A percentile compares a stretch with the other conserved stretches of the same genome.
Evolutionary conservation across 2,797 vertebrate species (phyloP).

Genomic region (Pseudochirops corinnae): DNA sequence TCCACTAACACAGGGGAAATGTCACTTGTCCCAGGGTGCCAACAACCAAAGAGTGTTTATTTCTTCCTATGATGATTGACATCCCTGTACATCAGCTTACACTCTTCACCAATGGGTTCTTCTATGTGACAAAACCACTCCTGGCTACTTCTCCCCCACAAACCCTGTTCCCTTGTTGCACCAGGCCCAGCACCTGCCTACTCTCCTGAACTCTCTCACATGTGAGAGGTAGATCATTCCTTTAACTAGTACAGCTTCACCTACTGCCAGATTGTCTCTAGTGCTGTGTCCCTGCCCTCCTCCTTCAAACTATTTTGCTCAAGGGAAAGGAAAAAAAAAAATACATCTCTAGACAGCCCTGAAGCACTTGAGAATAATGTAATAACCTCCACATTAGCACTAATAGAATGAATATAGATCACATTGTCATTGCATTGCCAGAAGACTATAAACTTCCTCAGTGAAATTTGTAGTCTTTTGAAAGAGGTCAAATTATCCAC

Average conservation of each 20-base stretch:
- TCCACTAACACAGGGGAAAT: background rate
- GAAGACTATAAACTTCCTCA: background rate
- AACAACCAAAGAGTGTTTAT: background rate
- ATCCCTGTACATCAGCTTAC: background rate
- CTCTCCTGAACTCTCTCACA: background rate
- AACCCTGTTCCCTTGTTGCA: background rate
- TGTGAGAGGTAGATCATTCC: background rate
- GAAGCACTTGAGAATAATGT: background rate
- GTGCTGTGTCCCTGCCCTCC: background rate
- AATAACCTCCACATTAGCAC: background rate
- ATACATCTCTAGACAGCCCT: background rate
- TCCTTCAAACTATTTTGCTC: background rate
- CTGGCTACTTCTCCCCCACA: background rate
- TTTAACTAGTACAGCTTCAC: background rate
- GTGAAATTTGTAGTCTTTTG: background rate
- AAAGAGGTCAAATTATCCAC: background rate
- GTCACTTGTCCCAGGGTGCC: background rate
- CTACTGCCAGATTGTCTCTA: background rate
- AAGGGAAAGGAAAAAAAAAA: background rate
- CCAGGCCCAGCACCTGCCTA: background rate
- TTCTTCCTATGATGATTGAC: background rate
- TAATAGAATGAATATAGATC: background rate
- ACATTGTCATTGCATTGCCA: background rate
- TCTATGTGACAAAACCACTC: background rate
- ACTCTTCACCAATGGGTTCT: background rate